Conservation (phyloP, 2,797 vertebrate genomes). For the Gymnopithys bicolor region DNA sequence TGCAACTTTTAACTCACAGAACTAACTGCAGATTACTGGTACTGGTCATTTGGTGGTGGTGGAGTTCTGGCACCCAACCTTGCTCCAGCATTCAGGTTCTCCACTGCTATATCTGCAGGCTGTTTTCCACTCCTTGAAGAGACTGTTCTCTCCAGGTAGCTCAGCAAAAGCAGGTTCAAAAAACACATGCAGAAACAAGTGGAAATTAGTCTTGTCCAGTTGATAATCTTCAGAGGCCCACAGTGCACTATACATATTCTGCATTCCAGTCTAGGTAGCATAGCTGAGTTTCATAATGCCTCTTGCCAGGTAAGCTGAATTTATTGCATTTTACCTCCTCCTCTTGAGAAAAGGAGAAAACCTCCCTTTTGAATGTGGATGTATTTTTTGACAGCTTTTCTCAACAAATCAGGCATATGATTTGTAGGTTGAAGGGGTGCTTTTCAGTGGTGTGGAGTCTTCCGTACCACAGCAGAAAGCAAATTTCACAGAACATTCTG, state of each 20-base stretch:
- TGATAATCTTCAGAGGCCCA: background rate
- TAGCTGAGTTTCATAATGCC: background rate
- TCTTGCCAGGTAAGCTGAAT: background rate
- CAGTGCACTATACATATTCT: background rate
- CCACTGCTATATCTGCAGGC: background rate
- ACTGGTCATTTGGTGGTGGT: background rate
- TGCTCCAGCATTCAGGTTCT: background rate
- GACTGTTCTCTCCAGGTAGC: background rate
- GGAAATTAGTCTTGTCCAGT: background rate
- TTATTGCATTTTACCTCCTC: background rate
- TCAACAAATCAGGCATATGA: background rate
- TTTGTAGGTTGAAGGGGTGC: background rate
- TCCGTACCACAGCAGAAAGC: background rate
- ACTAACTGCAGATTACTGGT: background rate
- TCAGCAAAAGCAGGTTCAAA: background rate
- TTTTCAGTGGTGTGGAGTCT: background rate
- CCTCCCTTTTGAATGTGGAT: background rate
- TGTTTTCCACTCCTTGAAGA: background rate
- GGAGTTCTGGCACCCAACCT: background rate
- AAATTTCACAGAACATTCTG: background rate
- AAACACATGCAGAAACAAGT: background rate
- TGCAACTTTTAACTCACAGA: background rate
- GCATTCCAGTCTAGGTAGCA: background rate
- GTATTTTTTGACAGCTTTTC: background rate
- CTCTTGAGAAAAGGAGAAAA: background rate